phyloP scores from a whole-genome alignment of 2,888 invertebrate species.

The Epiblema foenella region DNA sequence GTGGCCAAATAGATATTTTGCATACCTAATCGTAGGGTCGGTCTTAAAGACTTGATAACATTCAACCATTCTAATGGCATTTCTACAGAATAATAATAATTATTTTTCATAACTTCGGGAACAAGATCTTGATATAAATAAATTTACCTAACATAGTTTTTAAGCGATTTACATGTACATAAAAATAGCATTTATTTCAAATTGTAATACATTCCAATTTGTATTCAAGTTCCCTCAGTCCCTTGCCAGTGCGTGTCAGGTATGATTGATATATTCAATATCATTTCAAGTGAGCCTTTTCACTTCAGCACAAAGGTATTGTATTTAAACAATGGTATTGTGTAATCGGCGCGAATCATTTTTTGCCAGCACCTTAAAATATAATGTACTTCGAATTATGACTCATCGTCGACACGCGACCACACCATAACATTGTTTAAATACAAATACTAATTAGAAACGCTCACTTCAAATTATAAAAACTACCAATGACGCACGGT shows the following conservation, averaged over 20 bases:
- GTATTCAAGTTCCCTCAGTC: constrained; percentile 64
- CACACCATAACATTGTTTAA: neutral
- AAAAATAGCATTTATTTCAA: constrained; percentile 69
- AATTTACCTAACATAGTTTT: constrained; percentile 41
- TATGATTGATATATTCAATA: constrained; percentile 40
- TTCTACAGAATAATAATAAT: constrained; percentile 40
- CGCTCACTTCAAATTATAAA: neutral
- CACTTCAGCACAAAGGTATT: neutral
- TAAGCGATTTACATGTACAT: constrained; percentile 48
- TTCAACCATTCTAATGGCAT: constrained; percentile 32
- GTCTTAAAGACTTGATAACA: constrained; percentile 4
- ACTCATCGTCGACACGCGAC: too few species aligned
- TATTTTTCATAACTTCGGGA: constrained; percentile 43
- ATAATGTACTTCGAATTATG: too few species aligned
- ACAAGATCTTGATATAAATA: constrained; percentile 45
- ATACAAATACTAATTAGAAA: neutral
- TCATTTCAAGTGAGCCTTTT: neutral
- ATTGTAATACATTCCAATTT: constrained; percentile 73
- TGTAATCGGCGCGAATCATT: neutral
- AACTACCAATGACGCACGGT: constrained; percentile 48
- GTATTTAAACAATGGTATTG: neutral
- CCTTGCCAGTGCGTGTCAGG: constrained; percentile 49
- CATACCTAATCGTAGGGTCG: constrained; percentile 16
- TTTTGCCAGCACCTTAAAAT: neutral
- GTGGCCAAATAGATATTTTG: constrained; percentile 27